A percentile compares a stretch with the other conserved stretches of the same genome.
phyloP scores from a whole-genome alignment of 2,888 invertebrate species.

The Agrochola circellaris region DNA sequence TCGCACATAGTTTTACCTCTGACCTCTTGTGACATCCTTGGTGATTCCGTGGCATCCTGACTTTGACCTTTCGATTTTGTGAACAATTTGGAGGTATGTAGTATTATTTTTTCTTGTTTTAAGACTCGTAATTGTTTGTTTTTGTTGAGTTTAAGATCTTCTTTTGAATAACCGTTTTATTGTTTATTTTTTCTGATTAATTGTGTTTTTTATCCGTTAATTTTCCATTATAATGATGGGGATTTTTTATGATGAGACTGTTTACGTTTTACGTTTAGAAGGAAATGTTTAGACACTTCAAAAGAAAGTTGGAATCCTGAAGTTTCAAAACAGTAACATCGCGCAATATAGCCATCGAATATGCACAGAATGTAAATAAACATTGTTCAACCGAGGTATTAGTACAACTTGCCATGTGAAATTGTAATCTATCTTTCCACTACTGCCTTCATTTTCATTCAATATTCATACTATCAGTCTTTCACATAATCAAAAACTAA shows the following conservation, averaged over 20 bases:
- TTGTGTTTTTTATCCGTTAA: neutral
- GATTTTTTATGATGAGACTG: too few species aligned
- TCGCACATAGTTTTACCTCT: slow-evolving; percentile 85
- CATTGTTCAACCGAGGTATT: neutral
- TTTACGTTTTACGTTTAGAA: neutral
- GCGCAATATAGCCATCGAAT: too few species aligned
- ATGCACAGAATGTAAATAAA: slow-evolving; percentile 2
- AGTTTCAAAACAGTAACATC: neutral
- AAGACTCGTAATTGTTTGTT: too few species aligned
- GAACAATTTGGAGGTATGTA: slow-evolving; percentile 43
- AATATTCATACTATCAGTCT: slow-evolving; percentile 24
- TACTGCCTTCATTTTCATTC: slow-evolving; percentile 21
- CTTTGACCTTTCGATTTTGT: slow-evolving; percentile 28
- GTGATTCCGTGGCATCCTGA: slow-evolving; percentile 59
- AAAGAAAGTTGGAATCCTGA: neutral
- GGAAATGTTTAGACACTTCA: neutral
- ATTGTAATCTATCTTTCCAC: slow-evolving; percentile 21
- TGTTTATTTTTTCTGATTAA: neutral
- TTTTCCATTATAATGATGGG: neutral
- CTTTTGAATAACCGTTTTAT: neutral
- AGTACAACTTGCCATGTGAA: slow-evolving; percentile 12
- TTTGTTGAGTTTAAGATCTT: neutral
- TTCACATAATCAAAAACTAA: slow-evolving; percentile 2
- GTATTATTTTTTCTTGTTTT: neutral
- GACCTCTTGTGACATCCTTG: slow-evolving; percentile 77